Conservation (phyloP, 2,888 invertebrate species). For the Chrysolina americana region DNA sequence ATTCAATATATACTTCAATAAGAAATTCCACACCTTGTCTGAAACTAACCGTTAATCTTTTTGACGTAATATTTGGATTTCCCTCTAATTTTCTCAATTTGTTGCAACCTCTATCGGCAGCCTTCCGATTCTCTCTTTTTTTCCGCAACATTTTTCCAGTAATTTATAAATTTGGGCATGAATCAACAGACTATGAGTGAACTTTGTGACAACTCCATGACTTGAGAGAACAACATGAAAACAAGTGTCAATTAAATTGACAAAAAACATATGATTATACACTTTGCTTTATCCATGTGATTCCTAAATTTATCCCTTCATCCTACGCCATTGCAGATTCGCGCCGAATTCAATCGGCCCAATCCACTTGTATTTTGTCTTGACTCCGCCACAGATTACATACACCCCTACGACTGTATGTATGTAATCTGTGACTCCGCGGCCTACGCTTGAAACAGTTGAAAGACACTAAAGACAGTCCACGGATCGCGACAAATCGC, state of each 20-base stretch:
- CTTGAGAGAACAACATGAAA: not conserved
- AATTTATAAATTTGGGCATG: constrained; percentile 28
- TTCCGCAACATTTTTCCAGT: constrained; percentile 35
- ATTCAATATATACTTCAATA: constrained; percentile 13
- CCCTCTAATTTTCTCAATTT: constrained; percentile 48
- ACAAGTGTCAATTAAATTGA: constrained; percentile 31
- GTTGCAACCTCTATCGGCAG: constrained; percentile 35
- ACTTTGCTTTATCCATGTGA: not conserved
- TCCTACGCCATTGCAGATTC: no score
- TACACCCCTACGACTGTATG: no score
- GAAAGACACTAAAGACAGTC: no score
- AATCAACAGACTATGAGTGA: not conserved
- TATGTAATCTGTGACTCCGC: no score
- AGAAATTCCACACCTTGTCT: constrained; percentile 27
- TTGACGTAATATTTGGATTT: constrained; percentile 50
- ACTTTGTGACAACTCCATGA: not conserved
- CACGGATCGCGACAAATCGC: no score
- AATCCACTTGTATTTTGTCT: no score
- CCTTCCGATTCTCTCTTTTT: constrained; percentile 31
- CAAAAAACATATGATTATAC: constrained; percentile 35
- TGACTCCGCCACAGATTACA: no score
- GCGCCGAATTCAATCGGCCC: not conserved
- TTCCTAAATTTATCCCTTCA: constrained; percentile 16
- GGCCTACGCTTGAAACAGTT: no score
- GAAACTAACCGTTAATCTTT: constrained; percentile 48